Conservation (phyloP, 53 echinoderm and acorn worm species). For the Apostichopus leukothele region DNA sequence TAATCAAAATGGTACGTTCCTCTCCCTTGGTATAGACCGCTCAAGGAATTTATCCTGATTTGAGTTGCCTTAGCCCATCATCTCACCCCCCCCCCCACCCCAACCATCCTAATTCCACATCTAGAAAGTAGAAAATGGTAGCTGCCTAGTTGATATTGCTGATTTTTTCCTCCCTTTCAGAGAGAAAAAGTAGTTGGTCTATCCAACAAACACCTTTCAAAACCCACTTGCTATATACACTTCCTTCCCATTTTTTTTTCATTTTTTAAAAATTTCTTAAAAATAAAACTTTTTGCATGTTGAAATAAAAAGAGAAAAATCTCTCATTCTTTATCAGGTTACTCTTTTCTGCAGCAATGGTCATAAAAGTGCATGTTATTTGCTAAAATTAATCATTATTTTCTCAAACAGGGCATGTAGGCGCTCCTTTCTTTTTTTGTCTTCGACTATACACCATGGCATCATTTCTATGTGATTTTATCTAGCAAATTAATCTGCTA, state of each 20-base stretch:
- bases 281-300: not conserved
- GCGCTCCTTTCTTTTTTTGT: not conserved
- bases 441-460: slow-evolving; percentile 5
- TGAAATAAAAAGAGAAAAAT: slow-evolving; percentile 8
- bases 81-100: not conserved
- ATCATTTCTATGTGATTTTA: not conserved
- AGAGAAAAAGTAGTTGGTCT: too few species aligned
- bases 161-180: too few species aligned
- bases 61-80: too few species aligned
- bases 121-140: not conserved
- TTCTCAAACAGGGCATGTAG: slow-evolving; percentile 32
- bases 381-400: slow-evolving; percentile 29
- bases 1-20: not conserved
- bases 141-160: too few species aligned
- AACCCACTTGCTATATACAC: too few species aligned
- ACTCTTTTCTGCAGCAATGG: slow-evolving; percentile 11
- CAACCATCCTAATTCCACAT: not conserved
- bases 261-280: not conserved
- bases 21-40: too few species aligned
- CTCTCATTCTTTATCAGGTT: not conserved
- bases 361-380: slow-evolving; percentile 22
- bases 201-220: too few species aligned
- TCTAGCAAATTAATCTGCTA: slow-evolving; percentile 14
- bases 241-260: not conserved
- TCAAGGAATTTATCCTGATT: too few species aligned